A percentile compares a stretch with the other conserved stretches of the same genome.
Evolutionary conservation across 2,113 vertebrate species (phyloP).

Genomic region (Nymphicus hollandicus): DNA sequence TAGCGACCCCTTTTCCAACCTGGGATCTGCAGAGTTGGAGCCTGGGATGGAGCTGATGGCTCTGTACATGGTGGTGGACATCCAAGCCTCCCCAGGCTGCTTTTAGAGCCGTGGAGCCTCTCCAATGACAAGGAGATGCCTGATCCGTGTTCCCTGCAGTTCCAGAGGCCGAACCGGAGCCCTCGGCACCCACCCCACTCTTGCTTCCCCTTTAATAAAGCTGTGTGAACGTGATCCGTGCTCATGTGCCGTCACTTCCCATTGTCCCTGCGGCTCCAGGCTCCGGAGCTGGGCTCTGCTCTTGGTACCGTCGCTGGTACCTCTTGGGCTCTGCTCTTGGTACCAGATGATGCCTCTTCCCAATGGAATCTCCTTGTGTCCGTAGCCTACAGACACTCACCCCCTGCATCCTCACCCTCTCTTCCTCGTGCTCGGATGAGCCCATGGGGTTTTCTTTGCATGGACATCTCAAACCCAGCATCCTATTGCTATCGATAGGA

Average conservation of each 20-base stretch:
- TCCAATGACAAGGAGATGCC: neutral
- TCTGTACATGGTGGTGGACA: neutral
- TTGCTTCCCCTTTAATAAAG: neutral
- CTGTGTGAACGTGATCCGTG: neutral
- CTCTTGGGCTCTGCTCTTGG: neutral
- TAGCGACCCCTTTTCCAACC: neutral
- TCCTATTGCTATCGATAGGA: neutral
- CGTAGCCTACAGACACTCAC: neutral
- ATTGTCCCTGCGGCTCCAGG: neutral
- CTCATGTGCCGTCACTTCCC: neutral
- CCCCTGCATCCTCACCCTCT: neutral
- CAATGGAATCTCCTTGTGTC: neutral
- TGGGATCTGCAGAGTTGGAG: neutral
- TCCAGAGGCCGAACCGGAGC: neutral
- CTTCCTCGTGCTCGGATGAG: constrained; percentile 11
- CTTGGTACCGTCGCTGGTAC: neutral
- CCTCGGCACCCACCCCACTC: neutral
- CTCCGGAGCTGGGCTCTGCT: neutral
- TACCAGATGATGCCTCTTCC: neutral
- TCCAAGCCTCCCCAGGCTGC: neutral
- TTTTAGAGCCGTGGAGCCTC: neutral
- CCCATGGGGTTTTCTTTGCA: neutral
- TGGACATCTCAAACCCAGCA: neutral
- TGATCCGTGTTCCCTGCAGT: neutral
- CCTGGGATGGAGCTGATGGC: neutral